These are phyloP conservation scores for Rhineura floridana DNA, from an alignment of 2,113 vertebrate genomes.

Conservation along the genomic window DNA sequence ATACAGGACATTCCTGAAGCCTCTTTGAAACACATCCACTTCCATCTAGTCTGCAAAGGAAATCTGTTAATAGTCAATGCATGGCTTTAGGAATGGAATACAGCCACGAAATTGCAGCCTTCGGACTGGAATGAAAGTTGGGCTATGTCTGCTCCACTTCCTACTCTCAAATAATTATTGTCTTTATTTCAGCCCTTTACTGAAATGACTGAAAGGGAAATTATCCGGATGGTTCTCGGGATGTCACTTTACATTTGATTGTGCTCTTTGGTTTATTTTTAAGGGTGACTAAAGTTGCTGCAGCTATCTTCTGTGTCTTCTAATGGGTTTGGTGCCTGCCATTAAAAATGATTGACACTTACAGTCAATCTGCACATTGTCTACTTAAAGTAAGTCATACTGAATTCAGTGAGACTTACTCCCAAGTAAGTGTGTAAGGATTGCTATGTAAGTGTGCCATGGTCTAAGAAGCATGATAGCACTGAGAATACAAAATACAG, in stretches of 20 bases:
- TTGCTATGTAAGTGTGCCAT: background rate
- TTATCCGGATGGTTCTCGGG: slow-evolving; percentile 38
- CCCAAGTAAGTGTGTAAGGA: too few relatives aligned
- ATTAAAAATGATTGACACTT: slow-evolving; percentile 5
- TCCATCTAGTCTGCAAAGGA: slow-evolving; percentile 58
- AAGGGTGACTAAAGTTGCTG: slow-evolving; percentile 41
- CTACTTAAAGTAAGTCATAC: too few relatives aligned
- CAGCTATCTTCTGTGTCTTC: slow-evolving; percentile 36
- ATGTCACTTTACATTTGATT: slow-evolving; percentile 34
- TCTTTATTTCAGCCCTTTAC: slow-evolving; percentile 51
- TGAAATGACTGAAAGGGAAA: slow-evolving; percentile 49
- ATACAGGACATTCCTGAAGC: slow-evolving; percentile 53
- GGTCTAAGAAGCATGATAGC: slow-evolving; percentile 26
- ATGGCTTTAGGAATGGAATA: slow-evolving; percentile 61
- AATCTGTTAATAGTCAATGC: slow-evolving; percentile 65
- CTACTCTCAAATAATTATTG: slow-evolving; percentile 41
- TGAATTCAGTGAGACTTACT: too few relatives aligned
- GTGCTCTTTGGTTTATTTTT: slow-evolving; percentile 34
- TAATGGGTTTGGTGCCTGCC: slow-evolving; percentile 5
- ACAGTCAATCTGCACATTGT: background rate
- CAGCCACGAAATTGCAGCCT: slow-evolving; percentile 60
- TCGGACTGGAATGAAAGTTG: slow-evolving; percentile 61
- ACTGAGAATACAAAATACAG: background rate
- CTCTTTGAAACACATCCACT: slow-evolving; percentile 47
- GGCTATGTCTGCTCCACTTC: slow-evolving; percentile 55